A percentile compares a stretch with the other conserved stretches of the same genome.
phyloP scores from a whole-genome alignment of 2,888 invertebrate species.

The Nomada fabriciana region DNA sequence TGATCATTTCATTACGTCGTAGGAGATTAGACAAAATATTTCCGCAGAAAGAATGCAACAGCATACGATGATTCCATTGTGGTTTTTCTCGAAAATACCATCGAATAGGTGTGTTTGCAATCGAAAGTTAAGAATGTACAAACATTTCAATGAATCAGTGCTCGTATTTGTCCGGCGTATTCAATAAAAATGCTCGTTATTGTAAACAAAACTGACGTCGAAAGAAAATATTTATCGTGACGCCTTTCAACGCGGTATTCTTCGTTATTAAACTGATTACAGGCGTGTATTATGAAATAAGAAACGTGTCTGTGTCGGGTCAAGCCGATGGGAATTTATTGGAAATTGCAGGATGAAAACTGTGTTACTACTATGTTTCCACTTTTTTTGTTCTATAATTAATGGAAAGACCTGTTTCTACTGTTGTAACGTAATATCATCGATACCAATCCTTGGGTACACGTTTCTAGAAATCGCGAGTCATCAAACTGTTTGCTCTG shows the following conservation, averaged over 20 bases:
- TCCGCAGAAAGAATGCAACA: not conserved
- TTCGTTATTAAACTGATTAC: slow-evolving; percentile 3
- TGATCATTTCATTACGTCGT: not conserved
- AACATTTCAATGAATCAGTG: slow-evolving; percentile 1
- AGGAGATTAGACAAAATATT: not conserved
- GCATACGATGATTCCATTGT: not conserved
- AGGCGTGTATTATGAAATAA: not conserved
- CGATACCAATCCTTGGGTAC: too few relatives aligned
- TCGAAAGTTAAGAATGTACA: slow-evolving; percentile 6
- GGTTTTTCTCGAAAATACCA: not conserved
- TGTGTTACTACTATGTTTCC: not conserved
- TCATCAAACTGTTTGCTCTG: too few relatives aligned
- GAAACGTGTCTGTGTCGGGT: not conserved
- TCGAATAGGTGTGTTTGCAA: not conserved
- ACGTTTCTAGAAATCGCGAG: too few relatives aligned
- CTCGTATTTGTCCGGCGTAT: not conserved
- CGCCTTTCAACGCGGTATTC: not conserved
- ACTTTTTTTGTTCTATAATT: too few relatives aligned
- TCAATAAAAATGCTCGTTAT: slow-evolving; percentile 9
- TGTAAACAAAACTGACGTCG: slow-evolving; percentile 5
- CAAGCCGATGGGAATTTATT: not conserved
- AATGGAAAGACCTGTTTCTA: not conserved
- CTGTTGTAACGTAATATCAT: too few relatives aligned
- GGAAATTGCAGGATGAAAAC: not conserved
- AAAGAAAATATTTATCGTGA: slow-evolving; percentile 8